phyloP scores from a whole-genome alignment of 2,113 vertebrate genomes.

The Tursiops truncatus region DNA sequence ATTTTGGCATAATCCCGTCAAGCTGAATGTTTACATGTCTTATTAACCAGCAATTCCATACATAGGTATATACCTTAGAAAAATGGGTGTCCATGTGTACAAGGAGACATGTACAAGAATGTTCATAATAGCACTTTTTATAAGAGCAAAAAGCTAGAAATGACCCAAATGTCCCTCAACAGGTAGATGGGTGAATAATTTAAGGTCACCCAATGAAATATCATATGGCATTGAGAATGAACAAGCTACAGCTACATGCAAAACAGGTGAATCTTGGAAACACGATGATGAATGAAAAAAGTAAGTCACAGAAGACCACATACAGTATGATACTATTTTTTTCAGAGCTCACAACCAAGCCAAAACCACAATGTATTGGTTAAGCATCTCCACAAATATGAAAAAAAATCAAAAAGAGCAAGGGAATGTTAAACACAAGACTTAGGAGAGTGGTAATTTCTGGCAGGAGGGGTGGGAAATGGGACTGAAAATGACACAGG shows the following conservation, averaged over 20 bases:
- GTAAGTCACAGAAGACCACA: not conserved
- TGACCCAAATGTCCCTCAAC: not conserved
- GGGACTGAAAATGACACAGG: constrained; percentile 18
- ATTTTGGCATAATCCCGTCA: not conserved
- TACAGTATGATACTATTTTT: not conserved
- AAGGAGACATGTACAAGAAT: not conserved
- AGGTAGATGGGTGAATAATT: not conserved
- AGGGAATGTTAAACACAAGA: not conserved
- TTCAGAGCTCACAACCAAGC: constrained; percentile 4
- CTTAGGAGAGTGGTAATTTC: not conserved
- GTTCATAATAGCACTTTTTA: not conserved
- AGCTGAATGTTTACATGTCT: not conserved
- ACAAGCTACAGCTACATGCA: not conserved
- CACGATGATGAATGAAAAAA: not conserved
- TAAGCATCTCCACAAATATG: not conserved
- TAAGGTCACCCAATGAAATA: constrained; percentile 28
- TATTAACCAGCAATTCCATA: constrained; percentile 29
- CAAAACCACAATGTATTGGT: constrained; percentile 21
- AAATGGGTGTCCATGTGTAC: not conserved
- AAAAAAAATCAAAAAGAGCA: not conserved
- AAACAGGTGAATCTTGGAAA: constrained; percentile 29
- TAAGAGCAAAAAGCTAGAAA: constrained; percentile 36
- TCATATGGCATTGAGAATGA: not conserved
- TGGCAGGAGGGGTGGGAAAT: not conserved
- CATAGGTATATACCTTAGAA: not conserved